Evolutionary conservation across 2,797 vertebrate genomes (phyloP), one percentile per base, ranked within the genome.

Genomic region (Kryptolebias ocellatus): DNA sequence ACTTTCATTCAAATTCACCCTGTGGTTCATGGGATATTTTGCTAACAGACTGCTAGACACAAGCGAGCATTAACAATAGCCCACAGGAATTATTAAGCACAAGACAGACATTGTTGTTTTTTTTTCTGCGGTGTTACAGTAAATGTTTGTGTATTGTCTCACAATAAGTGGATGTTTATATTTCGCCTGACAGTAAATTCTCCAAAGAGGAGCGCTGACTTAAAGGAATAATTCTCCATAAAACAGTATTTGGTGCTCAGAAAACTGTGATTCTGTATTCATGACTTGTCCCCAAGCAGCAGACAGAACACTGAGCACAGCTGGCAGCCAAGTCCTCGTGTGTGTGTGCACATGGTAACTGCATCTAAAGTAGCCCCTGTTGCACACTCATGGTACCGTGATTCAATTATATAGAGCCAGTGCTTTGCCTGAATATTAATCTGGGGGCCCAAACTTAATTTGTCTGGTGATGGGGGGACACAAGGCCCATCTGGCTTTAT

Each of bases 401-500:
- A 93, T 92, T 91, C 87, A 89, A 92, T 93, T 91, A 92, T 83
- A 83, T 78, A 88, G 89, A 90, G 86, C 87, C 89, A 84, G 85
- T 89, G 90, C 87, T 91, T 91, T 90, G 90, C 83, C 85, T 92
- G 91, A 92, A 93, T 93, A 93, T 93, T 93, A 90, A 92, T 93
- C 86, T 89, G 80, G 82, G 84, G 87, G 86, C 84, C 89, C 86
- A 90, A 93, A 92, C 84, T 89, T 83, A 88, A 91, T 93, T 93
- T 91, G 92, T 92, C 91, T 90, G 89, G 90, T 79, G 67, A 86
- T 86, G 83, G 81, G 90, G 67, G 87, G 87, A 84, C 86, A 83
- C 77, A 76, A 70, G 20, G 83, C 85, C 90, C 90, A 90, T 92
- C 89, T 92, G 90, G 88, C 85, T 89, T 73, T 70, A 73, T 85